Evolutionary conservation across 2,888 invertebrate genomes (phyloP).

Genomic region (Gandaritis pyraliata): DNA sequence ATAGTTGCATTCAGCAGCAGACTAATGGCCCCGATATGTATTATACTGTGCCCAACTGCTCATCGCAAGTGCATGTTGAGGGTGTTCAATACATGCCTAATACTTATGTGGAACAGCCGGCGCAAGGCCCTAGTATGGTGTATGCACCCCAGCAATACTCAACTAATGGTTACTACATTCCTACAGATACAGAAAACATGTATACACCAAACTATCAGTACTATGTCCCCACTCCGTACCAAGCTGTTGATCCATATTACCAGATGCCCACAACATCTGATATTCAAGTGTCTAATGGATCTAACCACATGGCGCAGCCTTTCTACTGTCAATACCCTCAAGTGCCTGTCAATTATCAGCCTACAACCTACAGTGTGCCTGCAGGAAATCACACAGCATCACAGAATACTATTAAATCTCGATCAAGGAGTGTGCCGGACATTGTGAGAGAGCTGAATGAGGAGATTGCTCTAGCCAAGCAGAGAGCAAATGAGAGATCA

Average conservation of each 20-base stretch:
- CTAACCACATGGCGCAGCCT: constrained; percentile 68
- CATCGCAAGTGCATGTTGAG: constrained; percentile 69
- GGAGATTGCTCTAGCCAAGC: constrained; percentile 82
- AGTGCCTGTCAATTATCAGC: constrained; percentile 57
- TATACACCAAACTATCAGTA: constrained; percentile 76
- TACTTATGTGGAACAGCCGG: constrained; percentile 67
- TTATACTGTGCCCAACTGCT: constrained; percentile 63
- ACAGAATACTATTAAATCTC: constrained; percentile 66
- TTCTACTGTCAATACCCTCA: constrained; percentile 72
- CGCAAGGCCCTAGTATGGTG: constrained; percentile 64
- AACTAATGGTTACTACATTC: constrained; percentile 70
- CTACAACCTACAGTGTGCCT: constrained; percentile 45
- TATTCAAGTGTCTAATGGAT: constrained; percentile 56
- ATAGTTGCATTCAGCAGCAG: constrained; percentile 57
- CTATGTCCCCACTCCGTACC: constrained; percentile 64
- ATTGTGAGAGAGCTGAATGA: constrained; percentile 90
- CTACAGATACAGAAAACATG: constrained; percentile 63
- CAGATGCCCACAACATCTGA: constrained; percentile 58
- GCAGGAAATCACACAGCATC: constrained; percentile 43
- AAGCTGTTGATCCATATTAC: constrained; percentile 60
- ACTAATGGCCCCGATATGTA: constrained; percentile 56
- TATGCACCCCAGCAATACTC: constrained; percentile 71
- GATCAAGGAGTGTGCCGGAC: constrained; percentile 88
- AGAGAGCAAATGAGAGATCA: constrained; percentile 77
- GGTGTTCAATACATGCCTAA: constrained; percentile 69